Percentiles rank a stretch among this genome's conserved stretches.
Conservation (phyloP, 2,888 invertebrate species). For the Encarsia formosa region DNA sequence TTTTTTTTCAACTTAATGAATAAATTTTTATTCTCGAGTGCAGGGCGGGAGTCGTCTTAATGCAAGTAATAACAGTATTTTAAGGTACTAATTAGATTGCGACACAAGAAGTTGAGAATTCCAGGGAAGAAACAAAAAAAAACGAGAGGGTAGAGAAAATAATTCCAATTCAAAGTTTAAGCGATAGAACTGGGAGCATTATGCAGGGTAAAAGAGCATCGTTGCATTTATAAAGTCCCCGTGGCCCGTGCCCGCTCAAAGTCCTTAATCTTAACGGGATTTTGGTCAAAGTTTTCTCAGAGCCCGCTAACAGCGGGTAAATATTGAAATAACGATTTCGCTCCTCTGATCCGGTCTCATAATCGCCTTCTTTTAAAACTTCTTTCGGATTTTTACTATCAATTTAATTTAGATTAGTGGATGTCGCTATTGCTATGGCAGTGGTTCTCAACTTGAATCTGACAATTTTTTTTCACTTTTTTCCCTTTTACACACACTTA, state of each 20-base stretch:
- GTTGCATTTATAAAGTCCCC: conserved; percentile 12
- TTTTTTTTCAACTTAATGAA: background rate
- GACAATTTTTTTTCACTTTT: too few relatives aligned
- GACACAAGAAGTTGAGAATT: conserved; percentile 14
- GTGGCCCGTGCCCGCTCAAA: conserved; percentile 3
- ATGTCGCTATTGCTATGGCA: too few relatives aligned
- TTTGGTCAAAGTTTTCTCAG: conserved; percentile 11
- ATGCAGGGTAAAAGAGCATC: conserved; percentile 13
- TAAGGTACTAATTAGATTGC: conserved; percentile 9
- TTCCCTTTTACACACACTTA: too few relatives aligned
- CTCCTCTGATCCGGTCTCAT: too few relatives aligned
- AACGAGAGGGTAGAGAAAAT: conserved; percentile 6
- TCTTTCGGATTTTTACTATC: too few relatives aligned
- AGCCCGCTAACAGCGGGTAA: background rate
- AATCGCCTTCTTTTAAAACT: too few relatives aligned
- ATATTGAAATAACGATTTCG: background rate
- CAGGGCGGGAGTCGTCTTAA: background rate
- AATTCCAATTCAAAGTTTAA: conserved; percentile 15
- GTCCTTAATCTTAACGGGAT: conserved; percentile 18
- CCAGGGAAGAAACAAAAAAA: too few relatives aligned
- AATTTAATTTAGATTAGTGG: too few relatives aligned
- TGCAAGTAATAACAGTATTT: conserved; percentile 13
- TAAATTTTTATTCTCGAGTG: background rate
- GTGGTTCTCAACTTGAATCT: too few relatives aligned
- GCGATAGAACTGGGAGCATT: conserved; percentile 1